Evolutionary conservation across 2,113 vertebrate species (phyloP).

Genomic region (Ifrita kowaldi): DNA sequence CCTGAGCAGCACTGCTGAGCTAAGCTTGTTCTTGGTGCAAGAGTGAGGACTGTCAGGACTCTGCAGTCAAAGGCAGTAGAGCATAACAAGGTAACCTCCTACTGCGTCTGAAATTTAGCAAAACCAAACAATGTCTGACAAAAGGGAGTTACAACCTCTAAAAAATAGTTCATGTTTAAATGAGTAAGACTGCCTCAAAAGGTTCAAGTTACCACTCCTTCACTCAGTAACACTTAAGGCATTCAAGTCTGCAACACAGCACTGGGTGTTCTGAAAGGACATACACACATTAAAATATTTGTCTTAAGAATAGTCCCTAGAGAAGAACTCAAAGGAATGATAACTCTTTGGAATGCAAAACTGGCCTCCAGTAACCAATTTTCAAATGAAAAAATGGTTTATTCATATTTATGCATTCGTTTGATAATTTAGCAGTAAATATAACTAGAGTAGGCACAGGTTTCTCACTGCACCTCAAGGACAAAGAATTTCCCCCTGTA

Average conservation of each 20-base stretch:
- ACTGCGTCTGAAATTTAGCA: not conserved
- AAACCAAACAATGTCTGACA: not conserved
- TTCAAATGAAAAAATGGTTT: not conserved
- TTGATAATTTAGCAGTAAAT: not conserved
- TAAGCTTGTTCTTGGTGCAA: not conserved
- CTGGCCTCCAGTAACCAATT: not conserved
- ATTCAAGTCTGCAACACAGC: not conserved
- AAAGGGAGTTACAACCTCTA: not conserved
- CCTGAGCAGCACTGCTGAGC: not conserved
- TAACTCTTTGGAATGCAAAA: not conserved
- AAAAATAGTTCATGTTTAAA: not conserved
- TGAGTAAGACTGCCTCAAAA: not conserved
- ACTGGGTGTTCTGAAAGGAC: not conserved
- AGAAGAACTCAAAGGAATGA: not conserved
- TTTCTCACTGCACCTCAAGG: not conserved
- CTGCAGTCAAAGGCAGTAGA: not conserved
- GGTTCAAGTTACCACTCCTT: not conserved
- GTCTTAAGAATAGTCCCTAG: not conserved
- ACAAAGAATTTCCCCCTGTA: not conserved
- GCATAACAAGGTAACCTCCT: not conserved
- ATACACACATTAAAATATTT: not conserved
- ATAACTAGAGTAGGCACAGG: not conserved
- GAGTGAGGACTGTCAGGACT: not conserved
- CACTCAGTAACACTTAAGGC: not conserved
- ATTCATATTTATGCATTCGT: not conserved